Conservation (phyloP, 2,888 invertebrate species). For the Aleiodes testaceus region DNA sequence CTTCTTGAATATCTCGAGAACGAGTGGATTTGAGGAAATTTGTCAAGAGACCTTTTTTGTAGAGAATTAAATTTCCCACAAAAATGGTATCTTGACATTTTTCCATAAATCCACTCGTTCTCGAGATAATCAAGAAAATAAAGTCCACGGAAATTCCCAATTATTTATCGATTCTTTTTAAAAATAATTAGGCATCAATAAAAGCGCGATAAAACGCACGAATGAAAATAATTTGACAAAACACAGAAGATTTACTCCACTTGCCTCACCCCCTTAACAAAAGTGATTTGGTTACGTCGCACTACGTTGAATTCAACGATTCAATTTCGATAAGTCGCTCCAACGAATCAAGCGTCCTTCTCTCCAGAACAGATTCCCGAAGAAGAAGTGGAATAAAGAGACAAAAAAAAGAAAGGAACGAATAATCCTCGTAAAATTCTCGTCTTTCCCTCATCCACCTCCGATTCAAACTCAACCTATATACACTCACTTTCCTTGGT, state of each 20-base stretch:
- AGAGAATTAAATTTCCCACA: no score
- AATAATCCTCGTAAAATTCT: constrained; percentile 25
- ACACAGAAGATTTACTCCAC: constrained; percentile 5
- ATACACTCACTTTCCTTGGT: constrained; percentile 25
- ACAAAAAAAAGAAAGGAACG: constrained; percentile 5
- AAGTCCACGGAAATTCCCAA: no score
- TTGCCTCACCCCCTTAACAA: constrained; percentile 24
- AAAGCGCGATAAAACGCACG: not conserved
- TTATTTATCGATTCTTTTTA: no score
- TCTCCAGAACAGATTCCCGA: constrained; percentile 18
- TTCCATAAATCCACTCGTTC: no score
- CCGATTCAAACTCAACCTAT: constrained; percentile 14
- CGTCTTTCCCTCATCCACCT: constrained; percentile 29
- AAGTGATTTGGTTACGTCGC: constrained; percentile 43
- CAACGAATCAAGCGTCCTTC: constrained; percentile 43
- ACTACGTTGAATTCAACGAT: constrained; percentile 38
- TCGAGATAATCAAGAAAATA: no score
- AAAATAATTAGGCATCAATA: no score
- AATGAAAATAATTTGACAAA: not conserved
- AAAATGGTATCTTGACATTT: no score
- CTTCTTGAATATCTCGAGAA: no score
- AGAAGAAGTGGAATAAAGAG: constrained; percentile 1
- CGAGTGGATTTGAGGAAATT: no score
- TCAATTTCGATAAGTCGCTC: constrained; percentile 44
- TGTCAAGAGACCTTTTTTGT: no score